phyloP scores from a whole-genome alignment of 1,140 invertebrate genomes.

The Idris sp. region DNA sequence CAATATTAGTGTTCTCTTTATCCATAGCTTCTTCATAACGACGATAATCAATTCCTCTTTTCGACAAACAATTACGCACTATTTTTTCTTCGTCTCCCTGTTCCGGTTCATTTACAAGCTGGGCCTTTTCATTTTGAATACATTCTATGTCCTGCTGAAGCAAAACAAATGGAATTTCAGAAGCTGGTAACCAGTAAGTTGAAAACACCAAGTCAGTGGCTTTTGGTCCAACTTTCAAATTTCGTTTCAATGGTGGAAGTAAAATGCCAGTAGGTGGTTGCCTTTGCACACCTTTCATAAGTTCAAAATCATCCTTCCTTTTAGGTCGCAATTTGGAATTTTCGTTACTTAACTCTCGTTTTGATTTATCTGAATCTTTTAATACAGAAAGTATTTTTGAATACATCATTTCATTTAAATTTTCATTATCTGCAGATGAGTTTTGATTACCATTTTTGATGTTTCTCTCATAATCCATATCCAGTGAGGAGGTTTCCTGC shows the following conservation, averaged over 20 bases:
- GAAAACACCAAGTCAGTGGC: slow-evolving; percentile 79
- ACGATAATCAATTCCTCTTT: slow-evolving; percentile 73
- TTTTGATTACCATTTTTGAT: too few relatives aligned
- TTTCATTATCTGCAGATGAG: too few relatives aligned
- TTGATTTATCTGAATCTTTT: too few relatives aligned
- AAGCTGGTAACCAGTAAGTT: slow-evolving; percentile 79
- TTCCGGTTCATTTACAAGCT: slow-evolving; percentile 60
- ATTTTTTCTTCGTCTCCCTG: slow-evolving; percentile 60
- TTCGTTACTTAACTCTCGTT: too few relatives aligned
- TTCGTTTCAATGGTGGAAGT: slow-evolving; percentile 69
- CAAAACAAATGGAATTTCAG: slow-evolving; percentile 72
- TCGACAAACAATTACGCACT: slow-evolving; percentile 74
- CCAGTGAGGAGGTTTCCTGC: slow-evolving; percentile 6
- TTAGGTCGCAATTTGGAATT: slow-evolving; percentile 4
- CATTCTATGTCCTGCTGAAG: slow-evolving; percentile 77
- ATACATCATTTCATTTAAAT: too few relatives aligned
- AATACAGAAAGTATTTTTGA: background rate
- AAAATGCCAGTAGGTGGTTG: slow-evolving; percentile 73
- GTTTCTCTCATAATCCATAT: slow-evolving; percentile 31
- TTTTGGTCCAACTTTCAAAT: slow-evolving; percentile 54
- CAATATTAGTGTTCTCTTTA: slow-evolving; percentile 74
- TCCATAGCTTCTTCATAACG: slow-evolving; percentile 71
- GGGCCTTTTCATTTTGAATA: slow-evolving; percentile 71
- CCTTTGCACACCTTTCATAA: slow-evolving; percentile 70
- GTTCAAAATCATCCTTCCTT: slow-evolving; percentile 45